phyloP scores from a whole-genome alignment of 2,113 vertebrate species.

The Zingel zingel region DNA sequence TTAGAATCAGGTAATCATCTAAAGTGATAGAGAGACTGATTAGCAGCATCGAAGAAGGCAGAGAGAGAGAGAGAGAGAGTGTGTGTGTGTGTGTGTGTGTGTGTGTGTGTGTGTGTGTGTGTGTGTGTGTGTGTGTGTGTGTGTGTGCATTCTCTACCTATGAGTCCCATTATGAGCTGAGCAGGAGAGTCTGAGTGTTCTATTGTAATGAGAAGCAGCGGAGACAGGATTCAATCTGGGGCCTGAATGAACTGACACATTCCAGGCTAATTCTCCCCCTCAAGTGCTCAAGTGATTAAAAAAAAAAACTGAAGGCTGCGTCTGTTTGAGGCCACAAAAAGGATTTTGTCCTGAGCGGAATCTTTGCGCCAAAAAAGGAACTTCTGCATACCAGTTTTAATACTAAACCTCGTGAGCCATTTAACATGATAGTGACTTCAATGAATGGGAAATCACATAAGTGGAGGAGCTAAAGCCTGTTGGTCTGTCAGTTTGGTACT shows the following conservation, averaged over 20 bases:
- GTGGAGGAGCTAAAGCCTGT: not conserved
- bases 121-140: slow-evolving; percentile 33
- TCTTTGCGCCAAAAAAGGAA: not conserved
- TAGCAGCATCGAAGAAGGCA: slow-evolving; percentile 63
- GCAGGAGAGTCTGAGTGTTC: slow-evolving; percentile 73
- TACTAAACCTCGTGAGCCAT: not conserved
- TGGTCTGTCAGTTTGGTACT: not conserved
- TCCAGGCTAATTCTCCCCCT: slow-evolving; percentile 57
- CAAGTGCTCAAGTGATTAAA: slow-evolving; percentile 56
- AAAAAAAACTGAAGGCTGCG: slow-evolving; percentile 52
- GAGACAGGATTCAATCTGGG: slow-evolving; percentile 67
- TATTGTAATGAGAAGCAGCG: slow-evolving; percentile 74
- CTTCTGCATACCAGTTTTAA: not conserved
- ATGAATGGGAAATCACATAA: not conserved
- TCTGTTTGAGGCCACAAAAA: slow-evolving; percentile 34
- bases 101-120: slow-evolving; percentile 35
- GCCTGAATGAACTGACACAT: slow-evolving; percentile 57
- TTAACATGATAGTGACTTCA: not conserved
- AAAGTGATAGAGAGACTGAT: slow-evolving; percentile 60
- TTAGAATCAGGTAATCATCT: slow-evolving; percentile 66
- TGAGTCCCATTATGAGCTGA: slow-evolving; percentile 75
- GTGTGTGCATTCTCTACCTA: slow-evolving; percentile 54
- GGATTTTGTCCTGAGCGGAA: not conserved
- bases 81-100: slow-evolving; percentile 34
- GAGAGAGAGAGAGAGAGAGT: slow-evolving; percentile 39